Evolutionary conservation across 2,888 invertebrate species (phyloP), one percentile per base, ranked within the genome.

Genomic region (Lasius platythorax): DNA sequence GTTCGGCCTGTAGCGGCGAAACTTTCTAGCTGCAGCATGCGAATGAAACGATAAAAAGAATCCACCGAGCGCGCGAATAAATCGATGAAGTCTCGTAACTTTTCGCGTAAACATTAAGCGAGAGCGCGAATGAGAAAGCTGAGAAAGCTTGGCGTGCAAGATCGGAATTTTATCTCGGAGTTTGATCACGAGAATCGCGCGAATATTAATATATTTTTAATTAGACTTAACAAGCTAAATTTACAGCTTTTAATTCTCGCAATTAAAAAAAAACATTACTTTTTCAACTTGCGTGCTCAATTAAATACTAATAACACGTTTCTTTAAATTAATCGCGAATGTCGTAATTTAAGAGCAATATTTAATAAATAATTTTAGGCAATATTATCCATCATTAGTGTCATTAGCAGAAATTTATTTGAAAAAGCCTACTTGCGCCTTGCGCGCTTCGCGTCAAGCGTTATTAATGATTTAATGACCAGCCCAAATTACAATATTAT

Each of bases 51-150:
- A 33, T 75, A 75, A 75, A 68, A 78, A 43, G 43, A 58, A 56
- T 70, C n/a, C 56, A 30, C 53, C 68, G 67, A 46, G 40, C 23
- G 46, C 43, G 9, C 43, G 67, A 70, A 78, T 56, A 56, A 70
- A 78, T 78, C 70, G 78, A 58, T 70, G 37, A 70, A 15, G 30
- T 11, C 72, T 40, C 15, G 78, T 78, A 78, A 68, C 70, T 68
- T 50, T 23, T 78, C 78, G n/a, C 56, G 56, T 70, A 66, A 70
- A 78, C 70, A 78, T 70, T 70, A 70, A 70, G 53, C n/a, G n/a
- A 58, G 12, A 58, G 4, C 43, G 75, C 23, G 9, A 68, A 40
- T n/a, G 56, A 30, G 70, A 78, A 70, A 78, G 78, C 15, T 43
- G 72, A 30, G 72, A 78, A 56, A 78, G 70, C 43, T 33, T 23